Conservation (phyloP, 2,888 invertebrate genomes). For the Drosophila setosimentum region DNA sequence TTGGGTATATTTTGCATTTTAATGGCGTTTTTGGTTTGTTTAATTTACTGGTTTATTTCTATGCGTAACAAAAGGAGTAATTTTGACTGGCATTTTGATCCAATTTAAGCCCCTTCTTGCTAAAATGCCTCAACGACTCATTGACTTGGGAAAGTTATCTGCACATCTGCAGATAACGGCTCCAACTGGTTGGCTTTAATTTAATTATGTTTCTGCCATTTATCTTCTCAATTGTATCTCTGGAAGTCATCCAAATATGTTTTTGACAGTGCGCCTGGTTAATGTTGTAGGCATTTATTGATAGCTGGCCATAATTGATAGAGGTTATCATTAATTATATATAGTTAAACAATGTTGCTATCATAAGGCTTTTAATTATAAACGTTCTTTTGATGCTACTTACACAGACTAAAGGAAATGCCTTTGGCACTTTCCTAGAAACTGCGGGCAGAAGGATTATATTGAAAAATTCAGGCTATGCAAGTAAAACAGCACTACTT, state of each 20-base stretch:
- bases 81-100: neutral
- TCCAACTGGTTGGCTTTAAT: neutral
- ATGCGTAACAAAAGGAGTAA: neutral
- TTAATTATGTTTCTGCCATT: slow-evolving; percentile 26
- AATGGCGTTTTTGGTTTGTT: neutral
- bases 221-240: slow-evolving; percentile 12
- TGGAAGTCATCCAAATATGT: slow-evolving; percentile 9
- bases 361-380: neutral
- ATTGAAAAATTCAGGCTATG: neutral
- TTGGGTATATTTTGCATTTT: neutral
- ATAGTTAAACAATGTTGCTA: neutral
- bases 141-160: slow-evolving; percentile 1
- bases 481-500: neutral
- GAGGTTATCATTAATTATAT: slow-evolving; percentile 2
- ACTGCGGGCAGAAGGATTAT: neutral
- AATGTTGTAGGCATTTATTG: neutral
- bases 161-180: neutral
- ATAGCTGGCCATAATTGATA: slow-evolving; percentile 11
- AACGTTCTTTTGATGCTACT: neutral
- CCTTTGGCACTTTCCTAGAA: neutral
- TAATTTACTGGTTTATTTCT: neutral
- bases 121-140: neutral
- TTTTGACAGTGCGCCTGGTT: slow-evolving; percentile 11
- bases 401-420: neutral
- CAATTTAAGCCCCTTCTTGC: neutral